A percentile compares a stretch with the other conserved stretches of the same genome.
These are phyloP conservation scores for Zaprionus lineosus DNA, from an alignment of 2,888 invertebrate species.

Conservation along the genomic window DNA sequence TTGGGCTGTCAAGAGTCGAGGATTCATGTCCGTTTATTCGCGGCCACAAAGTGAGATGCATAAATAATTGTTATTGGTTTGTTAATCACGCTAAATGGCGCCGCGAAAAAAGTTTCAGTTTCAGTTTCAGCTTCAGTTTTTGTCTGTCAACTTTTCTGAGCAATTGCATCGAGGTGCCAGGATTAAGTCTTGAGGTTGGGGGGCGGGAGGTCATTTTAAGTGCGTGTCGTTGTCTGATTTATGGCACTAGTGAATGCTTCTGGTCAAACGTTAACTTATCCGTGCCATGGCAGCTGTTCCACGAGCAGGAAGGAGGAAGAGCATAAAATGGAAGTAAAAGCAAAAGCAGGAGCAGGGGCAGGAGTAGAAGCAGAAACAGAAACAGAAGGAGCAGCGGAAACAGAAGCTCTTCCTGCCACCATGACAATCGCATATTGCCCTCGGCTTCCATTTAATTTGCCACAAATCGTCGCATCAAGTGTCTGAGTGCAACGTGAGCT, in stretches of 20 bases:
- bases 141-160: no score
- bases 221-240: conserved; percentile 33
- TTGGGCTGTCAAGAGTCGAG: conserved; percentile 9
- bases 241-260: conserved; percentile 44
- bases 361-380: no score
- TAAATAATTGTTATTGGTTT: conserved; percentile 21
- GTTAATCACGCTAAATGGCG: conserved; percentile 15
- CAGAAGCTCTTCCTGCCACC: conserved; percentile 5
- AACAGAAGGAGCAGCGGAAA: no score
- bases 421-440: neutral
- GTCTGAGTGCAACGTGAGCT: conserved; percentile 43
- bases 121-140: no score
- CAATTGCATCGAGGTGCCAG: no score
- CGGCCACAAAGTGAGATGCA: conserved; percentile 5
- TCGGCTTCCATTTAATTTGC: conserved; percentile 54
- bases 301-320: no score
- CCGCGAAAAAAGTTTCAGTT: no score
- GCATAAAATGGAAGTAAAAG: no score
- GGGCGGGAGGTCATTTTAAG: neutral
- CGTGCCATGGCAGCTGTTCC: no score
- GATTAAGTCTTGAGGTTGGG: no score
- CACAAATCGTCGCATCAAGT: conserved; percentile 59
- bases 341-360: no score
- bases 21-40: conserved; percentile 24
- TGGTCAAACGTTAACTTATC: no score